These are phyloP conservation scores for Cataglyphis rosenhaueri DNA, from an alignment of 2,888 invertebrate species.

Conservation along the genomic window DNA sequence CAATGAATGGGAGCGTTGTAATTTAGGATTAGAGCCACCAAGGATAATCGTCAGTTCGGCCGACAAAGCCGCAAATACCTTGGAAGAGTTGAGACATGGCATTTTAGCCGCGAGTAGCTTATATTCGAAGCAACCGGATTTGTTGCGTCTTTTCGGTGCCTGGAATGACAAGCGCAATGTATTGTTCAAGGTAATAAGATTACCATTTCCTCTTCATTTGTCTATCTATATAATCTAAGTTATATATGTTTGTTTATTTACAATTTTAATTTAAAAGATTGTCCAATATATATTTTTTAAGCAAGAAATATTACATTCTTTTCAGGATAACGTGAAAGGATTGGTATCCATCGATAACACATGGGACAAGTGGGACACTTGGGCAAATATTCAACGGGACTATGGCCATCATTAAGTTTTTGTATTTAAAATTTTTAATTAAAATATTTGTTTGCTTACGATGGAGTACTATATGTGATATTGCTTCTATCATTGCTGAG, in stretches of 20 bases:
- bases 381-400: conserved; percentile 71
- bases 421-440: not conserved
- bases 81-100: conserved; percentile 89
- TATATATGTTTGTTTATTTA: too few species aligned
- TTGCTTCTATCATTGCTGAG: not conserved
- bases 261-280: not conserved
- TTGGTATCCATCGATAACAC: conserved; percentile 82
- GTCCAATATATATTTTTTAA: not conserved
- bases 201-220: not conserved
- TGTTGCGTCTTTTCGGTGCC: conserved; percentile 89
- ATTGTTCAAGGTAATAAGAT: conserved; percentile 86
- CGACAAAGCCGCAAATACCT: conserved; percentile 86
- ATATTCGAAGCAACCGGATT: conserved; percentile 87
- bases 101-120: conserved; percentile 88
- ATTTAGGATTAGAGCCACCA: conserved; percentile 89
- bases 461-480: conserved; percentile 37
- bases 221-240: too few species aligned
- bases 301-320: conserved; percentile 49
- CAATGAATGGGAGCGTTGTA: conserved; percentile 87
- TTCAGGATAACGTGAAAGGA: conserved; percentile 86
- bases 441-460: not conserved
- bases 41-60: conserved; percentile 86
- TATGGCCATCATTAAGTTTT: conserved; percentile 55
- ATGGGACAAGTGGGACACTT: conserved; percentile 78
- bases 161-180: conserved; percentile 86